Conservation (phyloP, 2,797 vertebrate genomes). For the Emys orbicularis region DNA sequence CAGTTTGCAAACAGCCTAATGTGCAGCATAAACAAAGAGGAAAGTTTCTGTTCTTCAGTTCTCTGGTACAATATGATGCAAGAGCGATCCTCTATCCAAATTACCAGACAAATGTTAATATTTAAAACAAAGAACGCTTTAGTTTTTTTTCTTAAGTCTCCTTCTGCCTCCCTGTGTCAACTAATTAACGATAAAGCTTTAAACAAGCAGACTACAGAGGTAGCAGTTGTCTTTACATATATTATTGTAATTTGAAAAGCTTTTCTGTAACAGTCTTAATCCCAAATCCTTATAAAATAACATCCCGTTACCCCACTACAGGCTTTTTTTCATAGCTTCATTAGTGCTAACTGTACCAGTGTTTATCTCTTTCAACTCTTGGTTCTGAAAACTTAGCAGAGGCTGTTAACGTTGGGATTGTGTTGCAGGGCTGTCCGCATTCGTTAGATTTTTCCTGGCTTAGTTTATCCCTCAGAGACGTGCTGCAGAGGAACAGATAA, state of each 20-base stretch:
- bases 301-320: not conserved
- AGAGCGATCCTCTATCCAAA: slow-evolving; percentile 6
- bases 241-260: slow-evolving; percentile 65
- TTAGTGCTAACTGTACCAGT: slow-evolving; percentile 8
- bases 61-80: not conserved
- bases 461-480: slow-evolving; percentile 54
- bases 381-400: slow-evolving; percentile 34
- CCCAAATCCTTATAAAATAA: slow-evolving; percentile 47
- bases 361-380: slow-evolving; percentile 39
- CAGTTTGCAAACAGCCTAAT: slow-evolving; percentile 27
- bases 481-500: slow-evolving; percentile 12
- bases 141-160: not conserved
- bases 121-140: slow-evolving; percentile 34
- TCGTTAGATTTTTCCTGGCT: slow-evolving; percentile 59
- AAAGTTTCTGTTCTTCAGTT: not conserved
- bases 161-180: slow-evolving; percentile 22
- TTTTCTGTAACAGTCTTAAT: slow-evolving; percentile 46
- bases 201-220: slow-evolving; percentile 40
- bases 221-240: slow-evolving; percentile 50
- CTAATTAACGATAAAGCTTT: slow-evolving; percentile 64
- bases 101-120: slow-evolving; percentile 48
- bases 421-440: not conserved
- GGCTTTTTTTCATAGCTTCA: slow-evolving; percentile 44
- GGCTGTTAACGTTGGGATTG: slow-evolving; percentile 37
- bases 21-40: not conserved